phyloP scores from a whole-genome alignment of 2,113 vertebrate genomes.

The Coreoperca whiteheadi region DNA sequence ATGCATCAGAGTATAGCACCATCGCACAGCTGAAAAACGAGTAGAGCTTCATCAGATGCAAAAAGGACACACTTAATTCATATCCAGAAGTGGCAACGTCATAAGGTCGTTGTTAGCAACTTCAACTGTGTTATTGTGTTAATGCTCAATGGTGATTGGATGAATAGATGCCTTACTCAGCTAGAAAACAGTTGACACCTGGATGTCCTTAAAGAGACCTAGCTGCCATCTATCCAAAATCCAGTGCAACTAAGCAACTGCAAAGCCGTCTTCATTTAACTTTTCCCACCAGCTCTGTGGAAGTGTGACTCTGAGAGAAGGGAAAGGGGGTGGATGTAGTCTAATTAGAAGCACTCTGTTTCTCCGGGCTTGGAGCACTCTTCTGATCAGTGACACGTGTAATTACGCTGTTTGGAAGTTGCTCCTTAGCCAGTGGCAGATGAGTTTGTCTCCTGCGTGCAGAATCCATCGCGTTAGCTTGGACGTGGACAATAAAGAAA shows the following conservation, averaged over 20 bases:
- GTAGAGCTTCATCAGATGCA: not conserved
- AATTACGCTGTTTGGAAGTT: slow-evolving; percentile 65
- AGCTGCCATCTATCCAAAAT: slow-evolving; percentile 40
- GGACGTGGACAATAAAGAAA: slow-evolving; percentile 34
- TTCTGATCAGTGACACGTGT: slow-evolving; percentile 73
- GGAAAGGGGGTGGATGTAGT: slow-evolving; percentile 18
- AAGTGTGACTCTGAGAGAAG: slow-evolving; percentile 32
- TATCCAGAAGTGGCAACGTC: not conserved
- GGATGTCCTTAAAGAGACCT: slow-evolving; percentile 28
- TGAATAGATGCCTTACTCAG: slow-evolving; percentile 21
- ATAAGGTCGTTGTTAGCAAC: slow-evolving; percentile 2
- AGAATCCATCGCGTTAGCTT: slow-evolving; percentile 20
- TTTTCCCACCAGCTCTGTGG: slow-evolving; percentile 59
- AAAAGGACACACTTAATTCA: not conserved
- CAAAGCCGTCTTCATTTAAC: slow-evolving; percentile 57
- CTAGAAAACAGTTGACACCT: slow-evolving; percentile 32
- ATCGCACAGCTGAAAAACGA: not conserved
- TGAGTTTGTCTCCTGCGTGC: slow-evolving; percentile 41
- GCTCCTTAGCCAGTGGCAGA: slow-evolving; percentile 58
- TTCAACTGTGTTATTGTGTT: not conserved
- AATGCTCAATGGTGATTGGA: not conserved
- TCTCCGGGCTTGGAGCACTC: slow-evolving; percentile 40
- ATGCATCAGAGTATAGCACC: not conserved
- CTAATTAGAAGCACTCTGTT: slow-evolving; percentile 64
- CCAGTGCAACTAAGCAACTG: slow-evolving; percentile 23